Conservation (phyloP, 2,113 vertebrate species). For the Todiramphus saurophagus region DNA sequence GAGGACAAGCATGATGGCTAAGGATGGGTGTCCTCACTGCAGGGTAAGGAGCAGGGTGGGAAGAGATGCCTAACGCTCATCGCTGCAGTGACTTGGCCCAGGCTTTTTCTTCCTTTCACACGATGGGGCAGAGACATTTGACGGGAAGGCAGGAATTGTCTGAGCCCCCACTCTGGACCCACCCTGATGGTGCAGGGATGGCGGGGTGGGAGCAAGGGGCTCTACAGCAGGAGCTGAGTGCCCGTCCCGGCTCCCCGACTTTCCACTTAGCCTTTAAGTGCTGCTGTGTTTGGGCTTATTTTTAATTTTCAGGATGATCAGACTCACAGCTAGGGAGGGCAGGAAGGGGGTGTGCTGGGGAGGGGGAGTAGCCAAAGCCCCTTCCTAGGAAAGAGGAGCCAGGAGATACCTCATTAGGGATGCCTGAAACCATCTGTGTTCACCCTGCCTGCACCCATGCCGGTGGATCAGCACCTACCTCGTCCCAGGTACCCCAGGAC, state of each 20-base stretch:
- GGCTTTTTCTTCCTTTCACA: not conserved
- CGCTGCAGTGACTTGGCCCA: rapidly evolving
- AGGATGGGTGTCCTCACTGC: not conserved
- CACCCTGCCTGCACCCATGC: not conserved
- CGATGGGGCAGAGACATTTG: rapidly evolving
- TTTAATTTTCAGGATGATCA: conserved; percentile 74
- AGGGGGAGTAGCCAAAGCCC: not conserved
- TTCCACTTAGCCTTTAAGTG: not conserved
- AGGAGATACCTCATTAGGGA: not conserved
- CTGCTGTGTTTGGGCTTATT: conserved; percentile 11
- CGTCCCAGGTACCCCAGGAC: not conserved
- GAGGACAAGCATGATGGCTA: rapidly evolving
- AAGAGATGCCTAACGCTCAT: not conserved
- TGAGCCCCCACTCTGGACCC: not conserved
- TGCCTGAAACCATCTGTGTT: not conserved
- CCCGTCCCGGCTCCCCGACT: not conserved
- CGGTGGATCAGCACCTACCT: not conserved
- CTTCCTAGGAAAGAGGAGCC: not conserved
- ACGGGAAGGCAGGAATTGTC: not conserved
- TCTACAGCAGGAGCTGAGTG: not conserved
- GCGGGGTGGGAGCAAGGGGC: rapidly evolving
- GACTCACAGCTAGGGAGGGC: conserved; percentile 37
- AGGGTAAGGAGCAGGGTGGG: not conserved
- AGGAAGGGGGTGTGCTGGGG: not conserved
- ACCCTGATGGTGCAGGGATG: not conserved